These are phyloP conservation scores for Coptodon rendalli DNA, from an alignment of 2,113 vertebrate species.

Conservation along the genomic window DNA sequence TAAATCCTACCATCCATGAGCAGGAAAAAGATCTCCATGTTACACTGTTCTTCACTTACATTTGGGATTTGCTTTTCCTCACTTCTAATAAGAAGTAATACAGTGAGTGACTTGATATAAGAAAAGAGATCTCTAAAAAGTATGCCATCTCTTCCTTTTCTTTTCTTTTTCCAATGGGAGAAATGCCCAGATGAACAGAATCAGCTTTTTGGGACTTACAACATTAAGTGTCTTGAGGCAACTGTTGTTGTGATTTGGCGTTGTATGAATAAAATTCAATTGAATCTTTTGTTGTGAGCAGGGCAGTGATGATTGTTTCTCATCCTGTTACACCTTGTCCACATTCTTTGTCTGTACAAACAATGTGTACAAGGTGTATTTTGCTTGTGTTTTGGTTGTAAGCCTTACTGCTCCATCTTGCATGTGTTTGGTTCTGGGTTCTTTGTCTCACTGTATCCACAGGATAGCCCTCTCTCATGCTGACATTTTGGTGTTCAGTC, in stretches of 20 bases:
- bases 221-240: background rate
- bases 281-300: background rate
- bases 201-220: background rate
- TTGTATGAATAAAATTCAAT: background rate
- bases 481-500: background rate
- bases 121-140: background rate
- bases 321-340: background rate
- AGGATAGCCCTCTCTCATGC: background rate
- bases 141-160: background rate
- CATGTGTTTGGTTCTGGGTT: background rate
- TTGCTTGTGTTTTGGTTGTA: background rate
- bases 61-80: background rate
- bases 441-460: background rate
- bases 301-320: background rate
- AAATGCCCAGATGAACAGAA: background rate
- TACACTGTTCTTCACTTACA: background rate
- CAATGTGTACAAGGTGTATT: background rate
- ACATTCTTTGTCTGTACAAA: background rate
- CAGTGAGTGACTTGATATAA: background rate
- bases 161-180: background rate
- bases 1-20: background rate
- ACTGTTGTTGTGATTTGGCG: background rate
- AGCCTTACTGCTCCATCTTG: background rate
- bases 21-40: background rate
- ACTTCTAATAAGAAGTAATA: background rate